These are phyloP conservation scores for Masticophis lateralis DNA, from an alignment of 2,797 vertebrate genomes.

Conservation along the genomic window DNA sequence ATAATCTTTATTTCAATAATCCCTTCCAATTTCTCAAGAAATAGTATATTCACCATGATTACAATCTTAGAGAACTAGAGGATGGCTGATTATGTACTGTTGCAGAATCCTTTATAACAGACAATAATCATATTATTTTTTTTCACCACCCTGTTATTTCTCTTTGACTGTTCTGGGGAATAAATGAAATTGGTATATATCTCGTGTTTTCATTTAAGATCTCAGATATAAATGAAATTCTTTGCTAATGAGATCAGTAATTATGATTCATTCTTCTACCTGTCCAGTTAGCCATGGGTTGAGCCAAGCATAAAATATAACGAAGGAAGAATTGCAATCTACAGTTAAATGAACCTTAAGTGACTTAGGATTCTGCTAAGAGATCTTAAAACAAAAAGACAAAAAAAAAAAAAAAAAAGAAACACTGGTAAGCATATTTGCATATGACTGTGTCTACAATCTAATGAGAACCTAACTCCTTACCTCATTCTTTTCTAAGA, in stretches of 20 bases:
- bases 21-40: not conserved
- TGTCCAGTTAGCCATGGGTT: constrained; percentile 52
- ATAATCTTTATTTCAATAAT: not conserved
- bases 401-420: not conserved
- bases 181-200: constrained; percentile 15
- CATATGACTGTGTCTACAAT: not conserved
- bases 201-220: constrained; percentile 26
- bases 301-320: constrained; percentile 38
- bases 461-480: not conserved
- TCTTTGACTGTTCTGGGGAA: constrained; percentile 13
- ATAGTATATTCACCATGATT: not conserved
- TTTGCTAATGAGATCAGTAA: constrained; percentile 42
- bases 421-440: not conserved
- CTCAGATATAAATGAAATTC: constrained; percentile 18
- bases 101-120: not conserved
- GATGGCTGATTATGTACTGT: not conserved
- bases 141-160: not conserved
- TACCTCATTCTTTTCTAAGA: constrained; percentile 16
- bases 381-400: constrained; percentile 2
- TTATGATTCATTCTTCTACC: constrained; percentile 47
- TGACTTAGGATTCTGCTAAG: constrained; percentile 32
- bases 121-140: not conserved
- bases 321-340: constrained; percentile 49
- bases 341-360: constrained; percentile 54
- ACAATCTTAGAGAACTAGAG: constrained; percentile 13